Base-by-base conservation (phyloP, 2,797 vertebrate genomes). In the Margarornis squamiger region DNA sequence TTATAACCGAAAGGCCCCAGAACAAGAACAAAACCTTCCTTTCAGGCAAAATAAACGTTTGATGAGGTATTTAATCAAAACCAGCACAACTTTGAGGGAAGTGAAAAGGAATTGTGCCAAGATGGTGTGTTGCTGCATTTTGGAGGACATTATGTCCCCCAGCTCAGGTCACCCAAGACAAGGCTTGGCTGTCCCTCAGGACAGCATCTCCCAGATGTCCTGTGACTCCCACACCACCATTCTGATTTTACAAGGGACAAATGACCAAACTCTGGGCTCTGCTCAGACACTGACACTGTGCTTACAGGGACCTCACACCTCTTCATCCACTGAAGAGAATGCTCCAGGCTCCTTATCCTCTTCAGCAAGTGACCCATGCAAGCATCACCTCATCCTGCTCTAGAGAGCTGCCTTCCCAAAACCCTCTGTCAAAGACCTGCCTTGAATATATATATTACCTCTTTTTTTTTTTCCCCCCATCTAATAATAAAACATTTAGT, bases 401-500 rank as follows among this genome's bases (percentile, higher is more conserved):
- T 4, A 71, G 78, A 71, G n/a, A 75, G 68, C 48, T 73, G 58
- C 49, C 41, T 22, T 94, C 65, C 58, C 48, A 34, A 92, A 91
- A n/a, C 9, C 15, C 49, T 51, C 6, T 20, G 36, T 26, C 61
- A 77, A 46, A 94, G 30, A 74, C 57, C 81, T 93, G 89, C 65
- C 75, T 88, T 34, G 38, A 83, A 92, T 51, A 66, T 22, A 65
- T 68, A 46, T 16, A 49, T 55, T 9, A 54, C 67, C 22, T 22
- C 65, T 93, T 84, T 94, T 82, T 61, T 79, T 21, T 23, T 57
- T 93, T 95, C 17, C 7, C 96, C 43, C 45, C 45, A 46, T 46
- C 45, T 93, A 94, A 95, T 95, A 96, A 94, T 94, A 92, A 95
- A 95, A 84, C 89, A 86, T 80, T 95, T 95, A 95, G 88, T 96